phyloP scores from a whole-genome alignment of 2,888 invertebrate genomes.

The Ferrisia virgata region DNA sequence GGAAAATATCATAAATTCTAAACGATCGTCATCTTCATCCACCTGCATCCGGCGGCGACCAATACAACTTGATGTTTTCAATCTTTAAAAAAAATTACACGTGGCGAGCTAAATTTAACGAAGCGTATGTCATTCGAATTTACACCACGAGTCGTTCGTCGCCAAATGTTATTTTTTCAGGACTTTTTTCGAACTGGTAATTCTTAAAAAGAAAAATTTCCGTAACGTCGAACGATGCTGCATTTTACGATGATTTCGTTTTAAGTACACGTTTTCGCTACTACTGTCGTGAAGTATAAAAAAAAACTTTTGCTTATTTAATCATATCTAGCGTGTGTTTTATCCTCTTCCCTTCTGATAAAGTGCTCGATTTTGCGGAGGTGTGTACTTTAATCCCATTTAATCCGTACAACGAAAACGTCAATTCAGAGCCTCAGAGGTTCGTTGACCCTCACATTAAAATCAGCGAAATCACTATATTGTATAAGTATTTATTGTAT shows the following conservation, averaged over 20 bases:
- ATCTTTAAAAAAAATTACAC: not conserved
- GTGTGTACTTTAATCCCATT: not conserved
- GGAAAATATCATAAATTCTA: not conserved
- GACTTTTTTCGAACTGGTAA: too few species aligned
- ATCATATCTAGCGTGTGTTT: not conserved
- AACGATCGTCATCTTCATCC: not conserved
- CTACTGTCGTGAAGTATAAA: not conserved
- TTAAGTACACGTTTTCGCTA: not conserved
- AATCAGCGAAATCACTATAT: not conserved
- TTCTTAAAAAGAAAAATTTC: too few species aligned
- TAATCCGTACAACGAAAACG: not conserved
- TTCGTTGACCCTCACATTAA: not conserved
- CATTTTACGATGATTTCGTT: not conserved
- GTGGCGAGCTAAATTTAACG: too few species aligned
- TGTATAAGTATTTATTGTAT: too few species aligned
- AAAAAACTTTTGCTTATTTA: not conserved
- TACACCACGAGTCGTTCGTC: too few species aligned
- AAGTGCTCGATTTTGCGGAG: not conserved
- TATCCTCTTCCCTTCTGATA: not conserved
- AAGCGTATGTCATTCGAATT: too few species aligned
- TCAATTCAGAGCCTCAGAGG: not conserved
- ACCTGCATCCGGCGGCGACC: not conserved
- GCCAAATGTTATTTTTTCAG: too few species aligned
- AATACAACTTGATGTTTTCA: not conserved
- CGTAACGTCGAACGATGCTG: not conserved